phyloP scores from a whole-genome alignment of 2,888 invertebrate genomes.

The Drosophila sordidula region DNA sequence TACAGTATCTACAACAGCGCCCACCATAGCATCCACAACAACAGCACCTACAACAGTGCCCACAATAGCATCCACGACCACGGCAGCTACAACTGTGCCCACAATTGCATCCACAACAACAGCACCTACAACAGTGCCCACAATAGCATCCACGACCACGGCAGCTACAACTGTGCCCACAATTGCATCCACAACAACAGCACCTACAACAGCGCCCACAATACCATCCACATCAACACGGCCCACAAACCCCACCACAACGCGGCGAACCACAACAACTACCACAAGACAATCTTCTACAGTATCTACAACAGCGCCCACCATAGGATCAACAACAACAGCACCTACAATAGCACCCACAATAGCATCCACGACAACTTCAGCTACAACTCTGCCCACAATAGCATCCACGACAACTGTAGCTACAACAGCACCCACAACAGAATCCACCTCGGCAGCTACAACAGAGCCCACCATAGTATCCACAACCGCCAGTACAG shows the following conservation, averaged over 20 bases:
- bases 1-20: background rate
- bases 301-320: no score
- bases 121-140: background rate
- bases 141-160: background rate
- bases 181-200: no score
- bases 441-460: background rate
- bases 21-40: background rate
- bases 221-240: no score
- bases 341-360: background rate
- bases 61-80: no score
- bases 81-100: no score
- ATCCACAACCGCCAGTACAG: background rate
- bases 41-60: background rate
- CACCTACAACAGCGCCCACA: background rate
- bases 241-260: no score
- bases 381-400: background rate
- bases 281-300: background rate
- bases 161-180: no score
- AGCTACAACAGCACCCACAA: background rate
- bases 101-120: background rate
- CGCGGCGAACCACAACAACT: no score
- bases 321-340: conserved; percentile 1
- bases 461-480: background rate
- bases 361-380: background rate
- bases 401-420: background rate